Evolutionary conservation across 2,888 invertebrate species (phyloP), one percentile per base, ranked within the genome.

Genomic region (Patella depressa): DNA sequence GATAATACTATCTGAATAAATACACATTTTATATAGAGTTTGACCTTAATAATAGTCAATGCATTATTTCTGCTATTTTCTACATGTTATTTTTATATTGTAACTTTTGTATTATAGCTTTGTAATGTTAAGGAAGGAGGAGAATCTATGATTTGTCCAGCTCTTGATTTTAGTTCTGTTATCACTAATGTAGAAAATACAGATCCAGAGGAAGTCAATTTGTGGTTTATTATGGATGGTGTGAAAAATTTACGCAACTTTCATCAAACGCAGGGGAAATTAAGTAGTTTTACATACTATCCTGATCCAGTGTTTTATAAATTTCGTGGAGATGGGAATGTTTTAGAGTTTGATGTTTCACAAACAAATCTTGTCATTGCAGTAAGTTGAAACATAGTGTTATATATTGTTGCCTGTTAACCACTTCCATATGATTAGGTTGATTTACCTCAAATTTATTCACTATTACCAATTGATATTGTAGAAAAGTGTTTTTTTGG

Each of bases 211-310:
- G 78, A 78, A 73, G 82, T 86, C 7, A 81, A 85, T 72, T 69
- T 89, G 29, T 85, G 82, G 75, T 90, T 91, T 76, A 54, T 83
- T 5, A 89, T 91, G 91, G 92, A 92, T 78, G 90, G 88, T 0
- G 91, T 91, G 7, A 78, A 80, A 14, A 76, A 81, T 1, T 80
- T 89, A 24, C 72, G 78, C 9, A 79, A 86, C 5, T 71, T 83
- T n/a, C 79, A 84, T 5, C 71, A 82, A n/a, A 79, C 79, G 0
- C 59, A 65, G 12, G 81, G 81, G 3, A 17, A 79, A 5, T 75
- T 87, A 12, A 84, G 84, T 9, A 80, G 83, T 59, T 88, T 90
- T 57, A 81, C 84, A 2, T 91, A 91, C 79, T 88, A 87, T 79
- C 88, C 88, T 1, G 89, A 91, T 81, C 91, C 91, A 3, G 80